Conservation (phyloP, 2,888 invertebrate genomes). For the Dexiosoma caninum region DNA sequence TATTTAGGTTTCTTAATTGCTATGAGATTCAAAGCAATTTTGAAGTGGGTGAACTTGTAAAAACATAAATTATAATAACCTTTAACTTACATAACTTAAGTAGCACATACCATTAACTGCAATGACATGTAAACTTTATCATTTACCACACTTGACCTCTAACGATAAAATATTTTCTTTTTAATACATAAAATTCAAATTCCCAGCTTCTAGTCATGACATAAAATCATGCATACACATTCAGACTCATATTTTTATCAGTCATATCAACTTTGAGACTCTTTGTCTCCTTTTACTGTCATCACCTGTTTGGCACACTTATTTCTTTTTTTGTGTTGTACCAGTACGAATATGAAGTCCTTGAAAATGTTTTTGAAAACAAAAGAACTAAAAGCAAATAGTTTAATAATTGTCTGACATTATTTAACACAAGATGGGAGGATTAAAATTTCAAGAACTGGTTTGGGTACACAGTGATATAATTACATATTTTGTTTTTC, state of each 20-base stretch:
- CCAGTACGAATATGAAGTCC: not conserved
- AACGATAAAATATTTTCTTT: not conserved
- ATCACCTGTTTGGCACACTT: constrained; percentile 19
- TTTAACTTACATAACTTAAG: not conserved
- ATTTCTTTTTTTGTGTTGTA: constrained; percentile 8
- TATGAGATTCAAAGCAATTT: too few species aligned
- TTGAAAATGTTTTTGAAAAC: constrained; percentile 6
- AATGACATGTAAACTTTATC: not conserved
- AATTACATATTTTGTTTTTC: too few species aligned
- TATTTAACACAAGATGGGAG: constrained; percentile 39
- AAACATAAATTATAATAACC: not conserved
- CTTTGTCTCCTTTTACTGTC: constrained; percentile 11
- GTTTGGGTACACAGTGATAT: not conserved
- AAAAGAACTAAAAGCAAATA: constrained; percentile 1
- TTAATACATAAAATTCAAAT: not conserved
- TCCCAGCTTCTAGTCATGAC: not conserved
- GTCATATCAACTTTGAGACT: constrained; percentile 1
- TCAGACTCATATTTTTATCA: too few species aligned
- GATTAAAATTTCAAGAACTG: constrained; percentile 26
- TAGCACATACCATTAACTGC: not conserved
- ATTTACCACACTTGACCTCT: not conserved
- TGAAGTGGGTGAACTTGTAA: not conserved
- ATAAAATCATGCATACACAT: not conserved
- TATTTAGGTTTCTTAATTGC: too few species aligned
- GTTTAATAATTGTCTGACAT: constrained; percentile 31